A percentile compares a stretch with the other conserved stretches of the same genome.
Conservation (phyloP, 2,797 vertebrate species). For the Thaleichthys pacificus region DNA sequence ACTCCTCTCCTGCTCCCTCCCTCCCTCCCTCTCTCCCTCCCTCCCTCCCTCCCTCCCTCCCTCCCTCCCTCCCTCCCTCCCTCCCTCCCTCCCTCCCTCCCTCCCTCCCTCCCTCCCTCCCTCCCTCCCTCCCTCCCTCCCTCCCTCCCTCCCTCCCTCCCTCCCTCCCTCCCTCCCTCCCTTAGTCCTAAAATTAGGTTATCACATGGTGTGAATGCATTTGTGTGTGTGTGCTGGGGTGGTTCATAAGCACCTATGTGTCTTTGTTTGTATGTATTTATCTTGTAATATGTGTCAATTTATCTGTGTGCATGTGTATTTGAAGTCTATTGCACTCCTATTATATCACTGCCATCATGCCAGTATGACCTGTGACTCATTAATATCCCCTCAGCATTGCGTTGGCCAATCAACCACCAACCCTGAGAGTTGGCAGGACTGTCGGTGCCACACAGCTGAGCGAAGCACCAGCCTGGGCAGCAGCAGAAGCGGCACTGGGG, state of each 20-base stretch:
- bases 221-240: background rate
- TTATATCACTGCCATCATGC: background rate
- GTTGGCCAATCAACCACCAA: constrained; percentile 22
- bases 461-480: constrained; percentile 49
- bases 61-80: too few species aligned
- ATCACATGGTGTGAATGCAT: background rate
- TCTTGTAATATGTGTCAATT: background rate
- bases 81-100: too few species aligned
- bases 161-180: too few species aligned
- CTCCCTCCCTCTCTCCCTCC: background rate
- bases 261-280: constrained; percentile 9
- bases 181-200: constrained; percentile 4
- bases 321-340: background rate
- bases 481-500: constrained; percentile 48
- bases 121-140: too few species aligned
- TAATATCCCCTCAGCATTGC: background rate
- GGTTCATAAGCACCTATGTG: constrained; percentile 2
- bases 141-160: too few species aligned
- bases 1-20: background rate
- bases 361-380: constrained; percentile 4
- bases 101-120: background rate
- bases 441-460: constrained; percentile 25
- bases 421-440: constrained; percentile 42
- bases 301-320: background rate
- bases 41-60: too few species aligned